Evolutionary conservation across 1,140 invertebrate genomes (phyloP), one percentile per base, ranked within the genome.

Genomic region (Myzus persicae): DNA sequence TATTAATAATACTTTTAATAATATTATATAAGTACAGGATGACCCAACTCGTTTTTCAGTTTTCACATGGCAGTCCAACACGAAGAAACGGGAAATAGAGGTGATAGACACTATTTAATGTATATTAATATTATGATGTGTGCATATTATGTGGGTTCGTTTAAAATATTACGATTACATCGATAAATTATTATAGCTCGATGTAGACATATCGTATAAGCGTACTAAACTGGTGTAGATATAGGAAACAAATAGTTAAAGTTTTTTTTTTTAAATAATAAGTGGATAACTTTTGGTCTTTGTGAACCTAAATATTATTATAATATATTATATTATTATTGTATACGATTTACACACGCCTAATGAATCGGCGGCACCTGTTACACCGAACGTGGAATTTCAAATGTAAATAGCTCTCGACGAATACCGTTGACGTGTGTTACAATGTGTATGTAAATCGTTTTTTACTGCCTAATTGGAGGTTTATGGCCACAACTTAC

Each of bases 331-430:
- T 76, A 76, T 76, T 76, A n/a, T n/a, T 76, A 6, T 76, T n/a
- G 4, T 76, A 2, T 18, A 36, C 14, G 59, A 40, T 40, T 9
- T 40, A 82, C 3, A 24, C 18, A 24, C n/a, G 36, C 38, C 38
- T 40, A 84, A 84, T 40, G 82, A 84, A 84, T 84, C 38, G 22
- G 22, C 82, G 82, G 38, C 38, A 84, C 82, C 82, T 84, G 82
- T 84, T 40, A 9, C 9, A 76, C 40, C 9, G 38, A 84, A 40
- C 36, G 82, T 40, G 36, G 82, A 84, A 84, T 84, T 84, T 84
- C 9, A 84, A 42, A 84, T 40, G 82, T 84, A 40, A 84, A 84
- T 40, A 84, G 24, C 38, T 42, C 38, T 84, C n/a, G 20, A 82
- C 22, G 20, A 38, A 51, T 9, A 82, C 81, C 40, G 9, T 22